Evolutionary conservation across 2,888 invertebrate species (phyloP), one percentile per base, ranked within the genome.

Genomic region (Drepanosiphum platanoidis): DNA sequence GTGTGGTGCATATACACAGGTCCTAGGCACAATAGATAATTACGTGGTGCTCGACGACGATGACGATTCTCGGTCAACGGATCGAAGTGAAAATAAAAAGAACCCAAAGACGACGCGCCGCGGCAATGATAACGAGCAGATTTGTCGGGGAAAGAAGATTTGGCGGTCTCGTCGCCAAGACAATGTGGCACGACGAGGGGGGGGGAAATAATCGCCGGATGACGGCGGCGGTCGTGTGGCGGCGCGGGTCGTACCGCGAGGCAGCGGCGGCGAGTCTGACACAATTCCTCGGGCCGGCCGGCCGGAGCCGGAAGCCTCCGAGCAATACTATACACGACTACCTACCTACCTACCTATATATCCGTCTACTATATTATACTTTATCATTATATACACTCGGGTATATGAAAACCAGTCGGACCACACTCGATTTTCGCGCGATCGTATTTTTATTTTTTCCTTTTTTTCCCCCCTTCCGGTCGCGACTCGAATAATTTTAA

Each of bases 241-340:
- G 39, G 64, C 75, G 83, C 68, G 84, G 84, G 84, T 84, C n/a
- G n/a, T 84, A 84, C 84, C 72, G 22, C 61, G 71, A 61, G 15
- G 30, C 68, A 5, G 70, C 58, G 30, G 64, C 61, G 75, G 58
- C 61, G 77, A 61, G 81, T 84, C 84, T 84, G 84, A 84, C 84
- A 84, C 84, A 84, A 77, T 84, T 84, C 52, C 68, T 77, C 52
- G 9, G 75, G 83, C 46, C 83, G 83, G 83, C 46, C 83, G 83
- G n/a, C 36, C 84, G 68, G 66, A 84, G 84, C 84, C 84, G 84
- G 84, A 84, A 84, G 84, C 84, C 84, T 84, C 52, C 84, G 30
- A 84, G 84, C 84, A 39, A 72, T 81, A 71, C 70, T 79, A 66
- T 79, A 68, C 30, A 27, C 68, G 68, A 58, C 80, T 34, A 70